Percentiles rank a stretch among this genome's conserved stretches.
Conservation (phyloP, 2,888 invertebrate genomes). For the Glyphotaelius pellucidus region DNA sequence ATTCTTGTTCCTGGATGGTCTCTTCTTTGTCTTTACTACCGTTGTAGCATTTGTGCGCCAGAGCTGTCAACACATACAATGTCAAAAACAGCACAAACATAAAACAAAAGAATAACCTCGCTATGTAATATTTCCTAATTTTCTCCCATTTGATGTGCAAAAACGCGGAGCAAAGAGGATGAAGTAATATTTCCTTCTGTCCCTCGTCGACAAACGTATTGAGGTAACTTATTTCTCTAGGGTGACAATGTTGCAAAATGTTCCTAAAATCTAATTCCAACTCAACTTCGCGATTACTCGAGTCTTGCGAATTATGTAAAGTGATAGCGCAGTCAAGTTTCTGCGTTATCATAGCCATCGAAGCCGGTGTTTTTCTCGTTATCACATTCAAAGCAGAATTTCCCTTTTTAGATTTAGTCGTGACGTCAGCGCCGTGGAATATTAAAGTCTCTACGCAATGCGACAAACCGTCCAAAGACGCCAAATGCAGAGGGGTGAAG, state of each 20-base stretch:
- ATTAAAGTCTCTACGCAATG: conserved; percentile 91
- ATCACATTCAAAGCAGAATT: conserved; percentile 91
- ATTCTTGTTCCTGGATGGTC: conserved; percentile 83
- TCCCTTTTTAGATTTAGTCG: conserved; percentile 91
- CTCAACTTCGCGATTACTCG: conserved; percentile 88
- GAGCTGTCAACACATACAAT: conserved; percentile 87
- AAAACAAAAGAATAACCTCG: conserved; percentile 86
- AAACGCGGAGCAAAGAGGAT: conserved; percentile 92
- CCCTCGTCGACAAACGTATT: conserved; percentile 93
- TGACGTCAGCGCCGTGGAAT: conserved; percentile 92
- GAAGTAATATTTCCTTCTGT: conserved; percentile 90
- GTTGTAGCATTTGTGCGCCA: conserved; percentile 91
- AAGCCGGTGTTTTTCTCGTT: conserved; percentile 90
- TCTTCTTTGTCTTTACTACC: conserved; percentile 87
- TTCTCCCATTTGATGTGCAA: conserved; percentile 94
- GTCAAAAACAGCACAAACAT: conserved; percentile 89
- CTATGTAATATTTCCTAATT: conserved; percentile 91
- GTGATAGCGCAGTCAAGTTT: conserved; percentile 89
- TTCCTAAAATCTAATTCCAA: conserved; percentile 89
- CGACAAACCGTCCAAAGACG: conserved; percentile 89
- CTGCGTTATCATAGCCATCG: conserved; percentile 88
- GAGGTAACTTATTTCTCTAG: conserved; percentile 90
- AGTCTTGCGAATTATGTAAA: conserved; percentile 86
- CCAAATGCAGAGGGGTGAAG: conserved; percentile 90
- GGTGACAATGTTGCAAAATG: conserved; percentile 88